phyloP scores from a whole-genome alignment of 2,888 invertebrate species.

The Pristionchus japonicus region DNA sequence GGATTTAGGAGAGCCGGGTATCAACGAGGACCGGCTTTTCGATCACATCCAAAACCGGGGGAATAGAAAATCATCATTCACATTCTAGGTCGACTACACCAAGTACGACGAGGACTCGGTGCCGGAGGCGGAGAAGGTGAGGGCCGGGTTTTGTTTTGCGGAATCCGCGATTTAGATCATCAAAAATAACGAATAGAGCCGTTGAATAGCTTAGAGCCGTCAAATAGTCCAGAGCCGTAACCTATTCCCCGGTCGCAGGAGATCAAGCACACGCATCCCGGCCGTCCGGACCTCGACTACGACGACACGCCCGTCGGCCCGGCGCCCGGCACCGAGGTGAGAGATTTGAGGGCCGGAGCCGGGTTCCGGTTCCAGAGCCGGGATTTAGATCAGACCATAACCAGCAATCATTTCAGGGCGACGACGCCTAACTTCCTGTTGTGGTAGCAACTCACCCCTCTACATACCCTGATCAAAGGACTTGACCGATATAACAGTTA shows the following conservation, averaged over 20 bases:
- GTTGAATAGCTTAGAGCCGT: neutral
- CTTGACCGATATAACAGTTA: neutral
- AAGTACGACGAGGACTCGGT: slow-evolving; percentile 65
- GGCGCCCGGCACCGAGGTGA: slow-evolving; percentile 56
- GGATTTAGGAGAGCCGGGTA: neutral
- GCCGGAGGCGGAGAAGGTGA: slow-evolving; percentile 61
- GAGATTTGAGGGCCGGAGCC: neutral
- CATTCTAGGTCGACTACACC: slow-evolving; percentile 54
- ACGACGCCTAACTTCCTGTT: neutral
- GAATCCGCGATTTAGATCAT: neutral
- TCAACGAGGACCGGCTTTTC: neutral
- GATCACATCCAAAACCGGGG: neutral
- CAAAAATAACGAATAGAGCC: neutral
- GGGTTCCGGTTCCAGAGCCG: neutral
- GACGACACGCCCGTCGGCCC: slow-evolving; percentile 69
- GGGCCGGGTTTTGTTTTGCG: neutral
- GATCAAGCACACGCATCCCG: slow-evolving; percentile 62
- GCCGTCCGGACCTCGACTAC: slow-evolving; percentile 67
- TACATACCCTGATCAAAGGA: neutral
- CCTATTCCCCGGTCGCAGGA: slow-evolving; percentile 47
- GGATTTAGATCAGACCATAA: neutral
- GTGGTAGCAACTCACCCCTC: neutral
- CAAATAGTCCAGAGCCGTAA: neutral
- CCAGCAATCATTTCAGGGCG: neutral
- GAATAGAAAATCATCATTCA: slow-evolving; percentile 31